These are phyloP conservation scores for Gallinago undulata DNA, from an alignment of 2,113 vertebrate species.

Conservation along the genomic window DNA sequence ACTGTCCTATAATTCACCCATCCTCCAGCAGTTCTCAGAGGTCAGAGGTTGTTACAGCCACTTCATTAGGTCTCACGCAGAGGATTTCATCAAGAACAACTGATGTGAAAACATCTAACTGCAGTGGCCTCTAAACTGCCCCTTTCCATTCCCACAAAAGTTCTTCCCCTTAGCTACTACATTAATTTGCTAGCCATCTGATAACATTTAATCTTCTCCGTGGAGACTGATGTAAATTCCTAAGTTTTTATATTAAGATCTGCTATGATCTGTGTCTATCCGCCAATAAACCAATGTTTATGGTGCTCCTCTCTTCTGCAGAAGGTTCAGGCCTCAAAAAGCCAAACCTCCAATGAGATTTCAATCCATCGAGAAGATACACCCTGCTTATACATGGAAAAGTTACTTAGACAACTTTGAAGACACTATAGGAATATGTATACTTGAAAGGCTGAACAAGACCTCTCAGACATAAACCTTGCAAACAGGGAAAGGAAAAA, in stretches of 20 bases:
- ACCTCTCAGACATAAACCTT: background rate
- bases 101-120: background rate
- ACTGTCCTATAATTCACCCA: background rate
- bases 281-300: rapidly evolving
- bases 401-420: background rate
- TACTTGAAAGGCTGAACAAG: background rate
- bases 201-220: background rate
- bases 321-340: background rate
- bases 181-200: background rate
- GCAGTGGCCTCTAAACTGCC: background rate
- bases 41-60: background rate
- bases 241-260: background rate
- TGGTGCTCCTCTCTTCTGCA: background rate
- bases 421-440: background rate
- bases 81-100: background rate
- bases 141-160: background rate
- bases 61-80: background rate
- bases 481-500: background rate
- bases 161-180: background rate
- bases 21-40: background rate
- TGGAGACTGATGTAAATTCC: background rate
- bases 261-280: background rate
- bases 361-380: background rate
- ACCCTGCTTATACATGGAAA: background rate
- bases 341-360: background rate